Percentiles rank a stretch among this genome's conserved stretches.
Conservation (phyloP, 1,140 invertebrate genomes). For the Drusus annulatus region DNA sequence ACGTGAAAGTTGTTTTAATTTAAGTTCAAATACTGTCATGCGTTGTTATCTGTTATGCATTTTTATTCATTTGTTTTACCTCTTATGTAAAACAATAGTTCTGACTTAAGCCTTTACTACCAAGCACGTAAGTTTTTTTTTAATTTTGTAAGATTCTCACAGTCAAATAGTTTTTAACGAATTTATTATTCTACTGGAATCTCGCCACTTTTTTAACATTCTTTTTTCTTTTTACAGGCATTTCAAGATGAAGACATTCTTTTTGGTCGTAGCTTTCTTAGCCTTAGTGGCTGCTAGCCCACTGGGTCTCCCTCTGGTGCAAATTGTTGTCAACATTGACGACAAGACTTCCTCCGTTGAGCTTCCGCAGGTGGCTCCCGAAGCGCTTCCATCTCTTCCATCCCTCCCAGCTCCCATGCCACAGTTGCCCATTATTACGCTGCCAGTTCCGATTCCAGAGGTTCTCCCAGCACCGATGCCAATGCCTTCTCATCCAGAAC, state of each 20-base stretch:
- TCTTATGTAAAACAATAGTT: too few species aligned
- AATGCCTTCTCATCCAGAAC: background rate
- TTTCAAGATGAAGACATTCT: slow-evolving; percentile 33
- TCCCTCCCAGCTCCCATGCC: slow-evolving; percentile 9
- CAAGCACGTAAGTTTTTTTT: too few species aligned
- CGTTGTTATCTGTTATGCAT: too few species aligned
- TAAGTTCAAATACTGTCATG: too few species aligned
- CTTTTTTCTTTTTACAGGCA: background rate
- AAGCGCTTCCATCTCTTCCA: slow-evolving; percentile 5
- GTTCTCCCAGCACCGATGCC: background rate
- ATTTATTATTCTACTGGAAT: too few species aligned
- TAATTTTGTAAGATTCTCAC: too few species aligned
- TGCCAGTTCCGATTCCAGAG: background rate
- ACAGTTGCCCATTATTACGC: background rate
- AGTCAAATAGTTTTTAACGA: too few species aligned
- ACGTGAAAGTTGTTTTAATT: too few species aligned
- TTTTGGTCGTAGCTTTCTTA: slow-evolving; percentile 21
- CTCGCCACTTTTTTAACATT: too few species aligned
- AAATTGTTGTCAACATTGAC: slow-evolving; percentile 39
- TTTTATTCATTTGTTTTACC: too few species aligned
- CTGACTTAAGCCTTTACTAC: too few species aligned
- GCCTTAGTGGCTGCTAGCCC: slow-evolving; percentile 22
- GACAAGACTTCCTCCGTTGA: background rate
- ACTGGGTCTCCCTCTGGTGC: slow-evolving; percentile 20
- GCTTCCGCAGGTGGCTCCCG: background rate